A percentile compares a stretch with the other conserved stretches of the same genome.
These are phyloP conservation scores for Microchrysa polita DNA, from an alignment of 2,888 invertebrate genomes.

Conservation along the genomic window DNA sequence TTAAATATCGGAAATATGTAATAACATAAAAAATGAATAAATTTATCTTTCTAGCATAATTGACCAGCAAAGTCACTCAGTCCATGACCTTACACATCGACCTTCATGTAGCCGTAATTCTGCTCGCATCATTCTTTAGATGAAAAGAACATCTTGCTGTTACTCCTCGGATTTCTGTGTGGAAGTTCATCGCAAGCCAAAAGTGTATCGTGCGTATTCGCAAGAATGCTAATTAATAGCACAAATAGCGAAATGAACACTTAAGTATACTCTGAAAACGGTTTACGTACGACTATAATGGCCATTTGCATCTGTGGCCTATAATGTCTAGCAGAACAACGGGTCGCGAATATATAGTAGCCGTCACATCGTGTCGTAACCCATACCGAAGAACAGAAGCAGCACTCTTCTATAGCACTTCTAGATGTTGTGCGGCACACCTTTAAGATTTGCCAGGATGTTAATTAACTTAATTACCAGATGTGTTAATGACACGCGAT, in stretches of 20 bases:
- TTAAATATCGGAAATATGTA: too few species aligned
- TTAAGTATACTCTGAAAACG: neutral
- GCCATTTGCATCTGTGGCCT: neutral
- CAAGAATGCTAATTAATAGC: constrained; percentile 48
- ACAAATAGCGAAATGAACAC: constrained; percentile 42
- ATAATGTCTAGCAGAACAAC: neutral
- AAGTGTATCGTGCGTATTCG: constrained; percentile 23
- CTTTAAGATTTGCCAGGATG: constrained; percentile 45
- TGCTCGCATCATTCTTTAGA: too few species aligned
- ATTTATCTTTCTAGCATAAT: too few species aligned
- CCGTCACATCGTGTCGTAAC: too few species aligned
- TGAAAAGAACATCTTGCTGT: neutral
- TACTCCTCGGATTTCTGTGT: neutral
- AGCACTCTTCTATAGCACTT: neutral
- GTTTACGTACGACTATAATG: neutral
- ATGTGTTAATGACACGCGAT: constrained; percentile 51
- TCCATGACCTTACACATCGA: too few species aligned
- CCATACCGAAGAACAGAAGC: neutral
- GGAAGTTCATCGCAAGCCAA: neutral
- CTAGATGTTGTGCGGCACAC: constrained; percentile 47
- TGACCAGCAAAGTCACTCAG: too few species aligned
- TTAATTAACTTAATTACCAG: constrained; percentile 51
- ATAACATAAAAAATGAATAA: too few species aligned
- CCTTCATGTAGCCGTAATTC: neutral
- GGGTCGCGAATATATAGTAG: neutral